Base-by-base conservation (phyloP, 2,888 invertebrate genomes). In the Willowsia nigromaculata region DNA sequence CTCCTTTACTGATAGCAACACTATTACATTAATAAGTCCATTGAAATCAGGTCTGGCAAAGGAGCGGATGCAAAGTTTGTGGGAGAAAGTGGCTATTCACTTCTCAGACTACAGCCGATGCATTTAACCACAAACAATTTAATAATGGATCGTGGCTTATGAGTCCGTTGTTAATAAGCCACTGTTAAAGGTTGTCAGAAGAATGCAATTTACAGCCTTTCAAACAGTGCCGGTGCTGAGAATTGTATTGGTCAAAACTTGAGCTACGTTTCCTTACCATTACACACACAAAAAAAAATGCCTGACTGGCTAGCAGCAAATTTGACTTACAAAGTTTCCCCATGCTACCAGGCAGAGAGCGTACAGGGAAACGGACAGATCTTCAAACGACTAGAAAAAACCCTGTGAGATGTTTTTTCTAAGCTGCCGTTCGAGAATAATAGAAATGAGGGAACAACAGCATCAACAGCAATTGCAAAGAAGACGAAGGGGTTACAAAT, bases 401-500 rank as follows among this genome's bases (percentile, higher is more conserved):
- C 6, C 4, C 25, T 7, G 6, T 56, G 4, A 18, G 1, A 56
- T 1, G 2, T 56, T 22, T n/a, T 47, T 9, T 47, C 15, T 13
- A 13, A 13, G 13, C 47, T 47, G 47, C 9, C 56, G 3, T 59
- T 43, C 43, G 65, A 18, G 9, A 65, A 65, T 18, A 65, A 18
- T 7, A 40, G 22, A 13, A 37, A 22, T 47, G 25, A 18, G 15
- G 27, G 33, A 82, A 74, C 33, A 30, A 53, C 47, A 71, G 86
- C 50, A 56, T 11, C 80, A 37, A 18, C 7, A 40, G 47, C 74
- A 74, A 74, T 74, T 47, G 74, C 47, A 74, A 74, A 74, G 47
- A 74, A 74, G 15, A 27, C 27, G 74, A 87, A 87, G 30, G 88
- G 84, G 88, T 88, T 84, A 88, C 83, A 53, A 80, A 89, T 85